Evolutionary conservation across 2,113 vertebrate species (phyloP), one percentile per base, ranked within the genome.

Genomic region (Hucho hucho): DNA sequence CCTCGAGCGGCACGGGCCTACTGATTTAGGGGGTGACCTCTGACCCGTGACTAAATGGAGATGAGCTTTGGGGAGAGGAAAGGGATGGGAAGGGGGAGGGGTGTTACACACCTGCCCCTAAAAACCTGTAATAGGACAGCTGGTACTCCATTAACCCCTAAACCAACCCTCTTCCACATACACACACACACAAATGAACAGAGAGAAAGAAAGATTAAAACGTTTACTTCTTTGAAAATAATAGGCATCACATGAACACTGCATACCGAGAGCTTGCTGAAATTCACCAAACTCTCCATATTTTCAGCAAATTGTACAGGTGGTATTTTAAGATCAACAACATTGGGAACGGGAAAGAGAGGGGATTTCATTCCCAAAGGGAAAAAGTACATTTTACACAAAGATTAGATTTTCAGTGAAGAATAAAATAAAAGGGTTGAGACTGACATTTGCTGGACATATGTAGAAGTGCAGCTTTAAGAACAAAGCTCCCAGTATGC

Each of bases 11-110:
- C 56, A 67, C 4, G 32, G 28, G 71, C 47, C 53, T 28, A 58
- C 76, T 63, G 64, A 68, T 68, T 69, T 29, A 3, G 9, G 13
- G 20, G 16, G n/a, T 37, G 65, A 69, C 56, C 18, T 5, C 63
- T 69, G 76, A 74, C 64, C 76, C 16, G 2, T 47, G 24, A 69
- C 26, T 69, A 67, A 73, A 32, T 49, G 47, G 64, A 61, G 28
- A 43, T 28, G 29, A 72, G 29, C 7, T 0, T 64, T 25, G 61
- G 61, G 61, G 61, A 3, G 24, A 64, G 13, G 61, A 64, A 65
- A 65, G 64, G 26, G 64, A 65, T 5, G 56, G 24, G 53, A 18
- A 16, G 1, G 6, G 71, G 29, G 14, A 47, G 6, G 46, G 16
- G 63, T 9, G 37, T 24, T 18, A 12, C 29, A 73, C 49, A 68